Conservation (phyloP, 2,797 vertebrate genomes). For the Onychomys torridus region DNA sequence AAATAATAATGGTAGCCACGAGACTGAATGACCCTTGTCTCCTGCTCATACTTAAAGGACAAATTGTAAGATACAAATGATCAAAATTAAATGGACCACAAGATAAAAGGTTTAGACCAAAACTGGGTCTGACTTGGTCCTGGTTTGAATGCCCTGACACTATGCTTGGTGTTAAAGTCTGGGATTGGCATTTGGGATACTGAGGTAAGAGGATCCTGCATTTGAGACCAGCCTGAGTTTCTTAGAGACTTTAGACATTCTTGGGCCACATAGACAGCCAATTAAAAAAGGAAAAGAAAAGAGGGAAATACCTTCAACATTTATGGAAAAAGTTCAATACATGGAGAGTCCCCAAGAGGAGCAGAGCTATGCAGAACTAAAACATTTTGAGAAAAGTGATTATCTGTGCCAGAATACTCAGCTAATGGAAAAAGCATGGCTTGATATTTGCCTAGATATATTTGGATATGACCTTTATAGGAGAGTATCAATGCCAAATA, state of each 20-base stretch:
- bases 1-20: not conserved
- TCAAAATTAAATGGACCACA: not conserved
- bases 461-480: conserved; percentile 48
- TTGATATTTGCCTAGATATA: conserved; percentile 37
- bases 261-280: not conserved
- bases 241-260: not conserved
- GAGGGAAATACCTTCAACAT: not conserved
- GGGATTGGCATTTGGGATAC: not conserved
- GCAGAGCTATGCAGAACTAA: conserved; percentile 17
- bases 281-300: not conserved
- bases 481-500: conserved; percentile 49
- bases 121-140: not conserved
- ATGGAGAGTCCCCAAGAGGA: not conserved
- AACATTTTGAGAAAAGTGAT: conserved; percentile 1
- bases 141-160: not conserved
- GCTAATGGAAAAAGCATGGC: not conserved
- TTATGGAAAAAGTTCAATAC: not conserved
- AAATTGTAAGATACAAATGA: not conserved
- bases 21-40: not conserved
- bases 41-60: not conserved
- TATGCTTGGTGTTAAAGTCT: not conserved
- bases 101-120: not conserved
- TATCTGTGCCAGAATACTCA: conserved; percentile 36
- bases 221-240: not conserved
- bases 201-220: not conserved